Percentiles rank a stretch among this genome's conserved stretches.
Conservation (phyloP, 2,888 invertebrate species). For the Eilema caniola region DNA sequence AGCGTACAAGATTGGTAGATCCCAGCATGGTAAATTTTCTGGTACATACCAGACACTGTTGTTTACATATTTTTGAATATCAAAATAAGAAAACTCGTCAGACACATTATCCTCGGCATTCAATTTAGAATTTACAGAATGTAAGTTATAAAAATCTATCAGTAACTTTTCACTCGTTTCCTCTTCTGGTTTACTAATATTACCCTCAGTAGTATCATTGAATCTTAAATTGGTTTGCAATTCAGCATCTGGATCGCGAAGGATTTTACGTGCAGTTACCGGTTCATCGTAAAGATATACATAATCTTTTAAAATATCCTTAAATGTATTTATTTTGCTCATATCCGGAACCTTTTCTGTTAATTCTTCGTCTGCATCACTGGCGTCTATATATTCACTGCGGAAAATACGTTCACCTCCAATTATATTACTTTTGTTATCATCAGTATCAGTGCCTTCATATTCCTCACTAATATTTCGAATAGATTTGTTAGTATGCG, state of each 20-base stretch:
- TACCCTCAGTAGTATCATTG: conserved; percentile 11
- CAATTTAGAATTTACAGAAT: conserved; percentile 59
- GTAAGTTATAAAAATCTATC: conserved; percentile 68
- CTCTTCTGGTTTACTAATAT: conserved; percentile 29
- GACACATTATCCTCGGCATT: conserved; percentile 15
- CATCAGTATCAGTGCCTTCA: conserved; percentile 36
- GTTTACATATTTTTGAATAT: conserved; percentile 18
- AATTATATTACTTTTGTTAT: conserved; percentile 27
- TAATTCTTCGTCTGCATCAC: conserved; percentile 23
- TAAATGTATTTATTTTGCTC: conserved; percentile 20
- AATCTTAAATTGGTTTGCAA: neutral
- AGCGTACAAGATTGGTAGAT: conserved; percentile 73
- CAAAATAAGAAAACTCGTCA: neutral
- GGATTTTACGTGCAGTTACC: conserved; percentile 1
- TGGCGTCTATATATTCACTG: conserved; percentile 17
- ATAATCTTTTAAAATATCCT: conserved; percentile 55
- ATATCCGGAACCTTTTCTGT: conserved; percentile 14
- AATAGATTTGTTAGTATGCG: conserved; percentile 19
- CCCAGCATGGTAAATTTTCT: conserved; percentile 76
- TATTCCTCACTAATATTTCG: conserved; percentile 32
- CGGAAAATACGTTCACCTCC: conserved; percentile 15
- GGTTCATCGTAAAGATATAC: conserved; percentile 19
- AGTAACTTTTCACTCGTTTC: conserved; percentile 41
- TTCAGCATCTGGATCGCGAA: conserved; percentile 19
- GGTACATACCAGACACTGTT: conserved; percentile 71